Percentiles rank a stretch among this genome's conserved stretches.
Evolutionary conservation across 2,797 vertebrate species (phyloP).

Genomic region (Ceyx erithaca): DNA sequence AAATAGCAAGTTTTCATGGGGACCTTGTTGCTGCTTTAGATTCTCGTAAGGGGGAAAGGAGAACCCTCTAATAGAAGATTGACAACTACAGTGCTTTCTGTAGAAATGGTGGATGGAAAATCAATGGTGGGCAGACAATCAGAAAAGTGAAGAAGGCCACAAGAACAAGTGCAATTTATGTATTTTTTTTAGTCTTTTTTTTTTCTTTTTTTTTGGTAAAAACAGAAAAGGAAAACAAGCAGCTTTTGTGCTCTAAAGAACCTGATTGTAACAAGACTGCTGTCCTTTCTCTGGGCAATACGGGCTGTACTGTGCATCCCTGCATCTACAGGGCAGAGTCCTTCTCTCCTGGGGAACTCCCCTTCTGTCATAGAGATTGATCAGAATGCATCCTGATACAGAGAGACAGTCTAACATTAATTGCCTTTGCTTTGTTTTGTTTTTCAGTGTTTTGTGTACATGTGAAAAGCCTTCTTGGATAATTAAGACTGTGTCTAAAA

Average conservation of each 20-base stretch:
- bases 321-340: constrained; percentile 19
- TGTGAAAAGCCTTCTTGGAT: constrained; percentile 66
- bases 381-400: constrained; percentile 48
- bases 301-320: constrained; percentile 52
- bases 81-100: constrained; percentile 70
- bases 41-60: constrained; percentile 80
- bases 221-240: constrained; percentile 23
- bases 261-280: constrained; percentile 59
- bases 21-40: constrained; percentile 90
- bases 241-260: constrained; percentile 66
- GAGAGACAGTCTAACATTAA: constrained; percentile 58
- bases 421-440: constrained; percentile 37
- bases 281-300: constrained; percentile 77
- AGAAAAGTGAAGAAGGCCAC: constrained; percentile 83
- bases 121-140: constrained; percentile 78
- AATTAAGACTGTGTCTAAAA: constrained; percentile 60
- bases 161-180: constrained; percentile 79
- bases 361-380: constrained; percentile 58
- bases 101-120: constrained; percentile 70
- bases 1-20: constrained; percentile 86
- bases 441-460: constrained; percentile 67
- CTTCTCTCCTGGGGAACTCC: constrained; percentile 31
- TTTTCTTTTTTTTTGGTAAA: constrained; percentile 43
- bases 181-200: not conserved
- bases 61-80: constrained; percentile 70